Evolutionary conservation across 1,140 invertebrate genomes (phyloP).

Genomic region (Magallana gigas): DNA sequence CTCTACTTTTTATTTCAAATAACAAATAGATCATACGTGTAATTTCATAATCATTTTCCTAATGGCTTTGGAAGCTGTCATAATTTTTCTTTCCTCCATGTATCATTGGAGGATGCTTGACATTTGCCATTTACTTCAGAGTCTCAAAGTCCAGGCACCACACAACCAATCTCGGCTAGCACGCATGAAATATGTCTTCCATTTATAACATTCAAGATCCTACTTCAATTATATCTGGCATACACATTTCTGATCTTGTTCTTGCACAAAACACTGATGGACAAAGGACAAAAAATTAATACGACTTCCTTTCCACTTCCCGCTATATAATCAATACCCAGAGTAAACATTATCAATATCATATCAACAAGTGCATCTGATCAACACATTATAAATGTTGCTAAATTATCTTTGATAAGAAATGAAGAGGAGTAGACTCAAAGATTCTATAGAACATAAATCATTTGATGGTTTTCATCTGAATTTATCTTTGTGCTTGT

Average conservation of each 20-base stretch:
- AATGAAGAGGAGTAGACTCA: no score
- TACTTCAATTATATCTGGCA: constrained; percentile 15
- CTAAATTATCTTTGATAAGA: no score
- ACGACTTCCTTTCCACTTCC: background rate
- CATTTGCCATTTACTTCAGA: constrained; percentile 22
- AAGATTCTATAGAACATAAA: no score
- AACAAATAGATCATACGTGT: no score
- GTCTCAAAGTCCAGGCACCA: background rate
- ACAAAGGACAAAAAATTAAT: background rate
- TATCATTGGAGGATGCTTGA: constrained; percentile 13
- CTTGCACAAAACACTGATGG: constrained; percentile 16
- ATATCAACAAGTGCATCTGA: no score
- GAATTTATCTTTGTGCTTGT: no score
- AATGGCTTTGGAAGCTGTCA: constrained; percentile 26
- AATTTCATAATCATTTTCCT: constrained; percentile 27
- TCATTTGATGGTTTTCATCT: no score
- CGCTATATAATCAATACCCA: constrained; percentile 6
- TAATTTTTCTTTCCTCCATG: background rate
- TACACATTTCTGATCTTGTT: constrained; percentile 31
- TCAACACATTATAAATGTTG: no score
- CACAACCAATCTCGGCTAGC: background rate
- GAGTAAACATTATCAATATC: background rate
- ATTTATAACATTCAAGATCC: constrained; percentile 32
- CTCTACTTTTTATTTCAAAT: no score
- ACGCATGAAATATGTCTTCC: constrained; percentile 24